Conservation (phyloP, 2,888 invertebrate genomes). For the Synergus itoensis region DNA sequence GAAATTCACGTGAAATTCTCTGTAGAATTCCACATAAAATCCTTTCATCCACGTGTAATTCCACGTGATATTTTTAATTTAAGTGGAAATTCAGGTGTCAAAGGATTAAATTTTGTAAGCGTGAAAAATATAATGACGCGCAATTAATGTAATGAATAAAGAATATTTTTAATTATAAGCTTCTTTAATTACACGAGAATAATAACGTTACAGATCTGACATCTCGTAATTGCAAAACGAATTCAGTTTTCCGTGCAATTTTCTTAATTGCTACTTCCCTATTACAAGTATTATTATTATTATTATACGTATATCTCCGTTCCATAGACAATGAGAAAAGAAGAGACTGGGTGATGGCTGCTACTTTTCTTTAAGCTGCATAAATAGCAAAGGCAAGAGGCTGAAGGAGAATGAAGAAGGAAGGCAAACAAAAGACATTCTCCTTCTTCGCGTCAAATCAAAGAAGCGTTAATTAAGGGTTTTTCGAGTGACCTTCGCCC, state of each 20-base stretch:
- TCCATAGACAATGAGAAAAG: slow-evolving; percentile 8
- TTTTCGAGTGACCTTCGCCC: slow-evolving; percentile 40
- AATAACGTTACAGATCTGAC: slow-evolving; percentile 25
- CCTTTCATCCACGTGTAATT: too few relatives aligned
- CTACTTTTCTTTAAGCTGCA: slow-evolving; percentile 29
- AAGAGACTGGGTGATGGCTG: slow-evolving; percentile 15
- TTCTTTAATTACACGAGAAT: not conserved
- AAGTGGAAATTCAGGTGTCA: too few relatives aligned
- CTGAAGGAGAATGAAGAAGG: slow-evolving; percentile 26
- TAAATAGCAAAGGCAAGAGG: slow-evolving; percentile 30
- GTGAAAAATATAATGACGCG: not conserved
- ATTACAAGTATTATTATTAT: slow-evolving; percentile 32
- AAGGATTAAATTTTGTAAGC: not conserved
- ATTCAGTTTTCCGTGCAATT: slow-evolving; percentile 5
- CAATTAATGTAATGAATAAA: not conserved
- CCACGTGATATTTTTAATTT: too few relatives aligned
- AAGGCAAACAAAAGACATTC: slow-evolving; percentile 32
- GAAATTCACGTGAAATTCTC: too few relatives aligned
- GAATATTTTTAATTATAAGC: not conserved
- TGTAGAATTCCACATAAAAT: too few relatives aligned
- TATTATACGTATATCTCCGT: slow-evolving; percentile 7
- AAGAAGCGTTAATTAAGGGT: slow-evolving; percentile 39
- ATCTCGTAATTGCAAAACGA: slow-evolving; percentile 11
- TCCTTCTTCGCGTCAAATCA: slow-evolving; percentile 21
- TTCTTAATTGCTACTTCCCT: slow-evolving; percentile 21